Base-by-base conservation (phyloP, 2,888 invertebrate genomes). In the Phanerotoma sp. region DNA sequence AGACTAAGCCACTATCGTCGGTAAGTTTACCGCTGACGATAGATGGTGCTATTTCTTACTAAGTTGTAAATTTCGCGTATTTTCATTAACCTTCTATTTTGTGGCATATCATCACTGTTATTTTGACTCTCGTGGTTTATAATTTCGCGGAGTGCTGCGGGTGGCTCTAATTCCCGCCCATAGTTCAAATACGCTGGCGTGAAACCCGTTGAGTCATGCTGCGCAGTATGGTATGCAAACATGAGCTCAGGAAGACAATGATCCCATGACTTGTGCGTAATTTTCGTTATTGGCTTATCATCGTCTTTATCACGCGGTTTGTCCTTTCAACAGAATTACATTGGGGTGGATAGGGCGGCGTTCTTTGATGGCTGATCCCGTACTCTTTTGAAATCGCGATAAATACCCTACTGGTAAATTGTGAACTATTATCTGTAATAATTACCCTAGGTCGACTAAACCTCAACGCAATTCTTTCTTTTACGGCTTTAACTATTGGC, bases 111-210 rank as follows among this genome's bases (percentile, higher is more conserved):
- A 5, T 42, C n/a, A 2, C n/a, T 13, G 7, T n/a, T 3, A n/a
- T n/a, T 7, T 2, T 42, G 22, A 25, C 13, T 7, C 21, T 25
- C n/a, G n/a, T n/a, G n/a, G n/a, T n/a, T n/a, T n/a, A n/a, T n/a
- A n/a, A n/a, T n/a, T n/a, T 22, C 16, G 1, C 46, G 41, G 1
- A 56, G 9, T 1, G 40, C 45, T 9, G 48, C 51, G 1, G 63
- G 45, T 22, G 58, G 51, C 6, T 38, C 15, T 3, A 60, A 16
- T 22, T 65, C 61, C 22, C 61, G 52, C 1, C 62, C 61, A 44
- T 61, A 68, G 21, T 67, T 68, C 3, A 72, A 49, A 20, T 66
- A 67, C 0, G 67, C 65, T 1, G 69, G 66, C 3, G 62, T 54
- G 40, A 59, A 65, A 1, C 65, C 62, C 9, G 69, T 72, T 4